Percentiles rank a stretch among this genome's conserved stretches.
Evolutionary conservation across 2,113 vertebrate genomes (phyloP).

Genomic region (Cryptoleucopteryx plumbea): DNA sequence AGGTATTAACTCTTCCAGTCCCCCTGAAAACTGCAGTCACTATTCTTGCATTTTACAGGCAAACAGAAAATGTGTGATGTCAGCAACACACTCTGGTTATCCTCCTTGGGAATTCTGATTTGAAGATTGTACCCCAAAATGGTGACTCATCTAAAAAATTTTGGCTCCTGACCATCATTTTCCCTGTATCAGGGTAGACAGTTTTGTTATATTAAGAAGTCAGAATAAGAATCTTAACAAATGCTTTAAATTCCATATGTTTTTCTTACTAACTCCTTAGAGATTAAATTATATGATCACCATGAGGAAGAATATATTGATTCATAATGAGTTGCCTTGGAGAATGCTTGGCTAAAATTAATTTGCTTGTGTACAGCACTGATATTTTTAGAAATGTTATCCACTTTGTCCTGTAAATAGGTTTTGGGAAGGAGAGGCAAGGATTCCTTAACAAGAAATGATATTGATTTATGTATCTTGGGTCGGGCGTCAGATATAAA

Average conservation of each 20-base stretch:
- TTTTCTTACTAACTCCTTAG: neutral
- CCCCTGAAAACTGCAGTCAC: neutral
- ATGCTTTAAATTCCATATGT: neutral
- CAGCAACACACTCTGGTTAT: neutral
- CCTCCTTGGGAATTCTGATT: neutral
- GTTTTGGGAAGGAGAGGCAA: neutral
- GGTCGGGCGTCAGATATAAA: neutral
- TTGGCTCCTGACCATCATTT: neutral
- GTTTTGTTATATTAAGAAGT: neutral
- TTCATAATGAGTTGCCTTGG: neutral
- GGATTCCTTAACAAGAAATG: neutral
- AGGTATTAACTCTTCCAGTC: neutral
- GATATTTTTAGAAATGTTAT: neutral
- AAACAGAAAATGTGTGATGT: neutral
- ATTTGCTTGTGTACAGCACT: neutral
- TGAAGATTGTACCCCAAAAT: neutral
- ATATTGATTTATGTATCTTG: neutral
- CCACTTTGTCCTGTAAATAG: neutral
- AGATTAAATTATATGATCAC: neutral
- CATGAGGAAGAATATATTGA: neutral
- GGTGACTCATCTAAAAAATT: neutral
- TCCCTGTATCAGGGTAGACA: neutral
- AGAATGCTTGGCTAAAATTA: neutral
- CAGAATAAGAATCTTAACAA: neutral
- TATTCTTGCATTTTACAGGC: neutral